phyloP scores from a whole-genome alignment of 2,113 vertebrate species.

The Lophochroa leadbeateri region DNA sequence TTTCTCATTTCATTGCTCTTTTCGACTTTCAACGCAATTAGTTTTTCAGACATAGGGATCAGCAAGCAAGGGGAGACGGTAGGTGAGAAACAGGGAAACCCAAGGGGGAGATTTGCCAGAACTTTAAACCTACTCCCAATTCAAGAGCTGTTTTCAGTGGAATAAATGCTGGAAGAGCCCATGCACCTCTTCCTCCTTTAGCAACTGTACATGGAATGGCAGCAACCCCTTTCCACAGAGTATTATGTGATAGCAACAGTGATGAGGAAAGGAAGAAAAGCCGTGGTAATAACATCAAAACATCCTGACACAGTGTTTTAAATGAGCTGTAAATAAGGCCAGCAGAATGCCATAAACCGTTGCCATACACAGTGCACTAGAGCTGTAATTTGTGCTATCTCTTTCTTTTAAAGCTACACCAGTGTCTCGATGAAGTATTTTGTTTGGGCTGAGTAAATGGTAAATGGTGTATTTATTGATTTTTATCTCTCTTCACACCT shows the following conservation, averaged over 20 bases:
- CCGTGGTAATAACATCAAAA: background rate
- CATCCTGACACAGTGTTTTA: background rate
- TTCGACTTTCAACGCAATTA: background rate
- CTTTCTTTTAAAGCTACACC: background rate
- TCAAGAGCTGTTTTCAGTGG: background rate
- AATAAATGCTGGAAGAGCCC: background rate
- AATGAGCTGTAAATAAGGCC: background rate
- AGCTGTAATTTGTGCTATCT: background rate
- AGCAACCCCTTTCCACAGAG: background rate
- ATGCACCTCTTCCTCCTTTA: background rate
- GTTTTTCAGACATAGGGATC: background rate
- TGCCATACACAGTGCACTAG: background rate
- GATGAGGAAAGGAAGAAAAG: background rate
- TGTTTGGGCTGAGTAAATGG: conserved; percentile 36
- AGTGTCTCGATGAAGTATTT: background rate
- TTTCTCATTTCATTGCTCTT: background rate
- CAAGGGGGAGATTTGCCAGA: background rate
- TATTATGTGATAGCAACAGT: background rate
- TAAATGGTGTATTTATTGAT: conserved; percentile 39
- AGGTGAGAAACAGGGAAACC: background rate
- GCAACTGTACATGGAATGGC: background rate
- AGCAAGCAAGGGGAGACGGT: fast-evolving
- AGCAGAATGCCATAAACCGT: background rate
- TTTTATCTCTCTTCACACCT: conserved; percentile 29
- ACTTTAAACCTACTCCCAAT: background rate